Evolutionary conservation across 2,888 invertebrate genomes (phyloP), one percentile per base, ranked within the genome.

Genomic region (Thera britannica): DNA sequence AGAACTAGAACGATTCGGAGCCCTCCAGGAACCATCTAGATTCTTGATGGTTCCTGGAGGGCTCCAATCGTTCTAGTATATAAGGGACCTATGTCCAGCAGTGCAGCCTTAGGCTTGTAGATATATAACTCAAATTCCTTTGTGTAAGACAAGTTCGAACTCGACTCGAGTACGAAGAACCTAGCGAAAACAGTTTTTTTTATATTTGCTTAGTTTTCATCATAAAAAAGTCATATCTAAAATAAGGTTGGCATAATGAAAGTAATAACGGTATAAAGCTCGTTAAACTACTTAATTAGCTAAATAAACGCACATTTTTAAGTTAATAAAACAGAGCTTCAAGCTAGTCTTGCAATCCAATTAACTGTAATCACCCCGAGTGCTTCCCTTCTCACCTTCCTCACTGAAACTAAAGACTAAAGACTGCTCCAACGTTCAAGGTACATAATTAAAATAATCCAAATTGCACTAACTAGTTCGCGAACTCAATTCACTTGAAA

Each of bases 401-500:
- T 48, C 35, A n/a, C 2, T 12, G 11, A 41, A n/a, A 58, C 56
- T 49, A 9, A 46, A 60, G 58, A 60, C 60, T 44, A 59, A 49
- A 55, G n/a, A 38, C 38, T 48, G 48, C 49, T 38, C 8, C 34
- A 52, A 36, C 52, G 46, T 46, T 46, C 35, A 35, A 34, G 54
- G 11, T 65, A 23, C 1, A 1, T 23, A 67, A 64, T 65, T 65
- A 57, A 63, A 62, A 55, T 62, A 63, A 65, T 48, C 44, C 57
- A 55, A 58, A 55, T 63, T 66, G 63, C 61, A 54, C 54, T 62
- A 49, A 62, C 44, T 52, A 66, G 60, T 64, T 64, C 46, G 49
- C 60, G 49, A 63, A 66, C 62, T 69, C 56, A 41, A 56, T 69
- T 59, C 65, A 49, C n/a, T 12, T 51, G 55, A 55, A 55, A 55